phyloP scores from a whole-genome alignment of 2,113 vertebrate species.

The Crypturellus undulatus region DNA sequence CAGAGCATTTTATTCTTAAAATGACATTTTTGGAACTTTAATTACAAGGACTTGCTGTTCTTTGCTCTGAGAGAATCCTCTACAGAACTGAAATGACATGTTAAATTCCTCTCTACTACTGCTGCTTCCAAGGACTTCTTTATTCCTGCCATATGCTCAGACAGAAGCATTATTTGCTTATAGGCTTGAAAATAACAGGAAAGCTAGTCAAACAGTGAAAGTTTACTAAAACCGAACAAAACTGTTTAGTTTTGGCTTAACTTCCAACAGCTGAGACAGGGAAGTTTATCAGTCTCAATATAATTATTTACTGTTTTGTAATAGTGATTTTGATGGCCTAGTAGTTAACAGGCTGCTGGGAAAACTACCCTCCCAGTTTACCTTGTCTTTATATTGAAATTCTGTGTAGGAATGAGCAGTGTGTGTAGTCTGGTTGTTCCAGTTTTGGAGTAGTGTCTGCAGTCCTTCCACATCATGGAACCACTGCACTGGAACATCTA shows the following conservation, averaged over 20 bases:
- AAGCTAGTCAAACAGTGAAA: conserved; percentile 34
- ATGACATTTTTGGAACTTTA: conserved; percentile 28
- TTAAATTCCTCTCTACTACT: background rate
- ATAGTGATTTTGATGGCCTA: conserved; percentile 7
- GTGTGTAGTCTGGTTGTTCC: background rate
- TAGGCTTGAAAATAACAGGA: conserved; percentile 56
- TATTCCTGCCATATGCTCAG: background rate
- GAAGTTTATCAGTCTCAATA: conserved; percentile 59
- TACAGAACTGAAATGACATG: background rate
- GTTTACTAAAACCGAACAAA: conserved; percentile 43
- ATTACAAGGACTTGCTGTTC: conserved; percentile 36
- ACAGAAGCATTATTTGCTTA: conserved; percentile 47
- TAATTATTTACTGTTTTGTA: conserved; percentile 61
- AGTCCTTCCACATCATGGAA: background rate
- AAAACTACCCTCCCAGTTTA: background rate
- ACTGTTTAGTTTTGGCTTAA: conserved; percentile 61
- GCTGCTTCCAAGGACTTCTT: background rate
- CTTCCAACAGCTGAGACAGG: conserved; percentile 41
- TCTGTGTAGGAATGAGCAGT: background rate
- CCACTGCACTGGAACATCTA: fast-evolving
- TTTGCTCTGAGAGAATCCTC: conserved; percentile 4
- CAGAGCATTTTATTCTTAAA: conserved; percentile 41
- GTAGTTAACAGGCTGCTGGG: background rate
- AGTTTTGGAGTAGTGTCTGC: background rate
- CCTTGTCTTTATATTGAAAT: background rate